Percentiles rank a stretch among this genome's conserved stretches.
Conservation (phyloP, 2,888 invertebrate species). For the Eudemis profundana region DNA sequence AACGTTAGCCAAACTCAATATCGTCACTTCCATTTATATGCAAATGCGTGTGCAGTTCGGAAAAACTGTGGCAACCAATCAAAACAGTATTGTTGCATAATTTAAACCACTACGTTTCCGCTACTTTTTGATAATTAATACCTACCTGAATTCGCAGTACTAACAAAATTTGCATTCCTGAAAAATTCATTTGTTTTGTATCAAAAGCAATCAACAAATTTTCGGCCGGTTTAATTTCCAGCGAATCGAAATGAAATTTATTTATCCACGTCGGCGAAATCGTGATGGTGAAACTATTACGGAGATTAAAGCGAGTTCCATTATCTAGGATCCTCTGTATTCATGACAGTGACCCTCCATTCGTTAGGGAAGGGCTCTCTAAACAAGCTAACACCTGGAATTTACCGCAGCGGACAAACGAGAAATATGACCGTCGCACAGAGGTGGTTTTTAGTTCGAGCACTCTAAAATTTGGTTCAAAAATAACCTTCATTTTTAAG, state of each 20-base stretch:
- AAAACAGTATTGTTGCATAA: conserved; percentile 36
- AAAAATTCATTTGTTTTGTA: conserved; percentile 25
- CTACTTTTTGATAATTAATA: conserved; percentile 9
- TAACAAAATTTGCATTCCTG: conserved; percentile 22
- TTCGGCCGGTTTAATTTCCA: conserved; percentile 17
- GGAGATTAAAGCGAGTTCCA: conserved; percentile 43
- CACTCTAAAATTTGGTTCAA: background rate
- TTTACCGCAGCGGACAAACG: conserved; percentile 38
- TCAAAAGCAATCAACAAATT: conserved; percentile 35
- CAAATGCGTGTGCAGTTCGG: conserved; percentile 33
- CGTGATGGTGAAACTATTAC: conserved; percentile 43
- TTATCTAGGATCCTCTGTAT: conserved; percentile 43
- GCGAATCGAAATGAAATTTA: conserved; percentile 32
- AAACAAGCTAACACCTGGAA: conserved; percentile 46
- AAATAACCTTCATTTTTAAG: too few relatives aligned
- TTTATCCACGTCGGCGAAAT: conserved; percentile 30
- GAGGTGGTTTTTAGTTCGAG: background rate
- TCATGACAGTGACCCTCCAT: conserved; percentile 45
- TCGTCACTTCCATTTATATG: conserved; percentile 36
- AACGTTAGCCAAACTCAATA: conserved; percentile 17
- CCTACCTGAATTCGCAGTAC: conserved; percentile 6
- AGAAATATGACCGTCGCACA: conserved; percentile 40
- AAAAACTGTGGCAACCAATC: conserved; percentile 38
- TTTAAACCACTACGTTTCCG: conserved; percentile 25
- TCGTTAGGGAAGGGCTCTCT: conserved; percentile 43